phyloP scores from a whole-genome alignment of 2,888 invertebrate genomes.

The Dryadula phaetusa region DNA sequence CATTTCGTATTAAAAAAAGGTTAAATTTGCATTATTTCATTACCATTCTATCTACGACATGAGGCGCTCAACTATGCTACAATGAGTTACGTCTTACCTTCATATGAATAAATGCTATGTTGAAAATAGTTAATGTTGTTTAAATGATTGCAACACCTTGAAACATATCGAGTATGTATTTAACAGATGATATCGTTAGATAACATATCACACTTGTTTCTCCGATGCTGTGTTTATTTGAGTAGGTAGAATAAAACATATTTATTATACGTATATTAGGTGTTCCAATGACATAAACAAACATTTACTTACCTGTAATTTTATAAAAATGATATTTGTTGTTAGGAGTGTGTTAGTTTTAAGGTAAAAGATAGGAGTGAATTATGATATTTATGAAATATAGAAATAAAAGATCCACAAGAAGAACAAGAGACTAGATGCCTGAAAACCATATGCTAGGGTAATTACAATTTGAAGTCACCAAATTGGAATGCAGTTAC shows the following conservation, averaged over 20 bases:
- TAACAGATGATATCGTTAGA: not conserved
- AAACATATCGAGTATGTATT: not conserved
- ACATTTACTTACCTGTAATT: not conserved
- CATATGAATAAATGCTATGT: conserved; percentile 4
- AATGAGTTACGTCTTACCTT: conserved; percentile 13
- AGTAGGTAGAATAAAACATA: not conserved
- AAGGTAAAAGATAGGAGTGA: conserved; percentile 36
- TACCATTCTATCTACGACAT: conserved; percentile 18
- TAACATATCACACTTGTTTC: conserved; percentile 2
- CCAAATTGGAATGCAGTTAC: conserved; percentile 85
- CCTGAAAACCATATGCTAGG: conserved; percentile 77
- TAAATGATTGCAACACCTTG: conserved; percentile 16
- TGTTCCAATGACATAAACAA: conserved; percentile 17
- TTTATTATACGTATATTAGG: conserved; percentile 7
- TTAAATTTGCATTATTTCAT: conserved; percentile 23
- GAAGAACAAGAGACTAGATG: conserved; percentile 81
- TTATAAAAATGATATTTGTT: conserved; percentile 14
- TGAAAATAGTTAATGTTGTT: conserved; percentile 9
- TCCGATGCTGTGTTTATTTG: conserved; percentile 4
- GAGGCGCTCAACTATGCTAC: conserved; percentile 16
- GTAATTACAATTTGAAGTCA: conserved; percentile 84
- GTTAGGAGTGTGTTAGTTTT: conserved; percentile 29
- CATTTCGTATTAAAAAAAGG: conserved; percentile 50
- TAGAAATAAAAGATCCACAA: conserved; percentile 64
- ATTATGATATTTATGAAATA: conserved; percentile 39